These are phyloP conservation scores for Caenorhabditis sp. DNA, from an alignment of 2,888 invertebrate genomes.

Conservation along the genomic window DNA sequence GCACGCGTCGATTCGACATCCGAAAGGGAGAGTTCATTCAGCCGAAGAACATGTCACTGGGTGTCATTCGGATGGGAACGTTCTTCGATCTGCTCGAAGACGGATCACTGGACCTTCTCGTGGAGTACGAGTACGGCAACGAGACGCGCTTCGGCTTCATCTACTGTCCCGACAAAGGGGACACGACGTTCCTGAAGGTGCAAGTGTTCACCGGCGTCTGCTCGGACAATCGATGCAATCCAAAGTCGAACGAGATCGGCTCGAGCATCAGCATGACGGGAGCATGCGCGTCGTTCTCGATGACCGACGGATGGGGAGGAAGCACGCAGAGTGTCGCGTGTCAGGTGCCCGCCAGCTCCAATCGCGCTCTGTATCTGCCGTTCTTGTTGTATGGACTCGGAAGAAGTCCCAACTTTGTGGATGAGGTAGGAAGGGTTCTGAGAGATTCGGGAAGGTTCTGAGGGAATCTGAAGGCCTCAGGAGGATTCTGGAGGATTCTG, in stretches of 20 bases:
- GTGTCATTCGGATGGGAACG: conserved; percentile 60
- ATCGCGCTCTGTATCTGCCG: conserved; percentile 93
- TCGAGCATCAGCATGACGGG: conserved; percentile 82
- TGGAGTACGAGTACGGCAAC: conserved; percentile 75
- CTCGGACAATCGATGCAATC: conserved; percentile 52
- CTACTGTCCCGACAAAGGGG: conserved; percentile 77
- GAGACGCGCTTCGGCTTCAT: conserved; percentile 63
- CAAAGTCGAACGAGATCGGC: conserved; percentile 69
- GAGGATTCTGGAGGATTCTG: too few relatives aligned
- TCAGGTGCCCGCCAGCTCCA: conserved; percentile 72
- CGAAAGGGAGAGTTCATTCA: conserved; percentile 65
- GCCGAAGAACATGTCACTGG: conserved; percentile 65
- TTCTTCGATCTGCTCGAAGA: conserved; percentile 79
- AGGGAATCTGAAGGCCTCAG: too few relatives aligned
- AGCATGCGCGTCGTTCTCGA: conserved; percentile 78
- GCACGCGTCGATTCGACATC: conserved; percentile 73
- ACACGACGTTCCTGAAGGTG: conserved; percentile 83
- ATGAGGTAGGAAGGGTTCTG: conserved; percentile 41
- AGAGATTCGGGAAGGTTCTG: too few relatives aligned
- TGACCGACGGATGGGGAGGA: conserved; percentile 76
- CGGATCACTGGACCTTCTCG: conserved; percentile 81
- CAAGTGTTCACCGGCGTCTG: conserved; percentile 80
- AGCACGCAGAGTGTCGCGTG: conserved; percentile 75
- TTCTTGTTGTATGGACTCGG: conserved; percentile 98
- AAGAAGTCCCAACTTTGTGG: conserved; percentile 95